phyloP scores from a whole-genome alignment of 2,888 invertebrate genomes.

The Dynastes tityus region DNA sequence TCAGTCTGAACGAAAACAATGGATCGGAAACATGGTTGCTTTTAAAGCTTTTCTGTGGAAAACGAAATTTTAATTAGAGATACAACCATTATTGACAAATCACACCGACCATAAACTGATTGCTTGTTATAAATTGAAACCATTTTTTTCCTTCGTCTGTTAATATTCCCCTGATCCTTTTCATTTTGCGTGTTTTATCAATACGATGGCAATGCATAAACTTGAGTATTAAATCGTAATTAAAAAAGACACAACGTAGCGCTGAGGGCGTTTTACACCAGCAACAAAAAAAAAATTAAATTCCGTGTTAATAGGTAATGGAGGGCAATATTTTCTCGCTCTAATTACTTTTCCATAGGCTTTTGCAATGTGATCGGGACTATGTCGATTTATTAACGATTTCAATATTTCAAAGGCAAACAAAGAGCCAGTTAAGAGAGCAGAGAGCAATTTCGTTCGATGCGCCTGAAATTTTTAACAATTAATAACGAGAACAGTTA shows the following conservation, averaged over 20 bases:
- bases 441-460: slow-evolving; percentile 11
- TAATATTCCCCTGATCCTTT: no score
- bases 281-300: slow-evolving; percentile 1
- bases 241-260: not conserved
- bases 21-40: no score
- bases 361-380: not conserved
- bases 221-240: not conserved
- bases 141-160: no score
- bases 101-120: no score
- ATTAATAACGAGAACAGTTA: slow-evolving; percentile 42
- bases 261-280: not conserved
- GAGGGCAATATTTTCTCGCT: slow-evolving; percentile 10
- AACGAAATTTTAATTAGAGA: no score
- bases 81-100: no score
- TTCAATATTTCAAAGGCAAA: slow-evolving; percentile 25
- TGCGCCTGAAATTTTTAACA: slow-evolving; percentile 37
- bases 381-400: slow-evolving; percentile 36
- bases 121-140: no score
- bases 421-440: slow-evolving; percentile 15
- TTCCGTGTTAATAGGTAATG: slow-evolving; percentile 3
- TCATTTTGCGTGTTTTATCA: no score
- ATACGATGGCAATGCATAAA: no score
- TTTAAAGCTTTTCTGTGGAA: no score
- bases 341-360: slow-evolving; percentile 32
- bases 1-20: no score